Evolutionary conservation across 1,140 invertebrate genomes (phyloP).

Genomic region (Eurosta solidaginis): DNA sequence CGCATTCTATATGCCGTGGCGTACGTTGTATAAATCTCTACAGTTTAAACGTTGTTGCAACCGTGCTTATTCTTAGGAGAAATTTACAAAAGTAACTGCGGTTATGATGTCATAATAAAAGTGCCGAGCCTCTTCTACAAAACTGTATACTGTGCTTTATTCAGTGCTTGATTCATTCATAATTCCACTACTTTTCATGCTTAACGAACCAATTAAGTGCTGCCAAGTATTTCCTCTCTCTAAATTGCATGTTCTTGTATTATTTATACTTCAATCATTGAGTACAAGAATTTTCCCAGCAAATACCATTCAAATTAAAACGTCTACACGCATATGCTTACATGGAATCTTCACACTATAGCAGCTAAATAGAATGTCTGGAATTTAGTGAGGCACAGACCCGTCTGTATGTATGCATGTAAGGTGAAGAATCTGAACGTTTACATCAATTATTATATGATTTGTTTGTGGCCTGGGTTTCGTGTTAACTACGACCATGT

Average conservation of each 20-base stretch:
- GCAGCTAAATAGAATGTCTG: not conserved
- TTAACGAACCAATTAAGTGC: slow-evolving; percentile 28
- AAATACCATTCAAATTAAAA: not conserved
- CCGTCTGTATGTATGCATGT: too few relatives aligned
- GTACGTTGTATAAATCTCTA: not conserved
- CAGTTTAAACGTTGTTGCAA: too few relatives aligned
- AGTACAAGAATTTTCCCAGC: not conserved
- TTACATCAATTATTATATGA: not conserved
- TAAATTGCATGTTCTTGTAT: not conserved
- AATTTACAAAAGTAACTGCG: too few relatives aligned
- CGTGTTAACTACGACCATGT: not conserved
- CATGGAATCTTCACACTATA: not conserved
- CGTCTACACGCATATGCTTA: not conserved
- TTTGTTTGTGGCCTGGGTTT: not conserved
- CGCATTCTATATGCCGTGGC: too few relatives aligned
- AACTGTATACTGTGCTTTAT: not conserved
- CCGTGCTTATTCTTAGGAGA: too few relatives aligned
- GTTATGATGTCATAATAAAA: too few relatives aligned
- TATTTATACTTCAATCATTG: slow-evolving; percentile 16
- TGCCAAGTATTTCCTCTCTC: not conserved
- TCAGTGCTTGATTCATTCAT: slow-evolving; percentile 1
- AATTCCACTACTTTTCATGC: slow-evolving; percentile 10
- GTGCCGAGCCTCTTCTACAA: too few relatives aligned
- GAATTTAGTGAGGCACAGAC: too few relatives aligned
- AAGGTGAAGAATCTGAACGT: too few relatives aligned